Conservation (phyloP, 2,113 vertebrate genomes). For the Platysternon megacephalum region DNA sequence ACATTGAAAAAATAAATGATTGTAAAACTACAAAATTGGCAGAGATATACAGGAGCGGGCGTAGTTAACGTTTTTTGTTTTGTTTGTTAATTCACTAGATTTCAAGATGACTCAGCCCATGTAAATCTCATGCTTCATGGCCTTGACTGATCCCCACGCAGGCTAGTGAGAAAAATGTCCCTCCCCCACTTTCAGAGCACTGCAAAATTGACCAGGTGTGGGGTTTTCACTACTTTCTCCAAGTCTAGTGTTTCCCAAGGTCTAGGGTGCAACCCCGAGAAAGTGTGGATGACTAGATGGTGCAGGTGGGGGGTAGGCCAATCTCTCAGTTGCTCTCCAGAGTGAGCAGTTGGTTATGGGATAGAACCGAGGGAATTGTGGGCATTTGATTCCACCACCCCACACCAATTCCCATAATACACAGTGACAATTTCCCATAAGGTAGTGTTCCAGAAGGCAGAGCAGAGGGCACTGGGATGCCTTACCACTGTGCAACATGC, state of each 20-base stretch:
- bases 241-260: not conserved
- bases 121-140: not conserved
- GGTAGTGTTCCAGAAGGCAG: not conserved
- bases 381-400: too few relatives aligned
- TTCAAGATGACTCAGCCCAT: not conserved
- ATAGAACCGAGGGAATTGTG: not conserved
- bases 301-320: fast-evolving
- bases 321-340: not conserved
- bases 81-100: not conserved
- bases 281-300: not conserved
- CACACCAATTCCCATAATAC: not conserved
- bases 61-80: not conserved
- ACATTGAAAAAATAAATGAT: not conserved
- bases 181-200: not conserved
- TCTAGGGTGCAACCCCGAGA: not conserved
- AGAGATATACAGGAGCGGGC: not conserved
- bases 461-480: not conserved
- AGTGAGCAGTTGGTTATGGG: not conserved
- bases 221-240: not conserved
- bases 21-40: not conserved
- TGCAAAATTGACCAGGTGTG: not conserved
- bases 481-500: not conserved
- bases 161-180: not conserved
- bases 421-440: not conserved
- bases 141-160: not conserved